phyloP scores from a whole-genome alignment of 2,113 vertebrate genomes.

The Canis aureus region DNA sequence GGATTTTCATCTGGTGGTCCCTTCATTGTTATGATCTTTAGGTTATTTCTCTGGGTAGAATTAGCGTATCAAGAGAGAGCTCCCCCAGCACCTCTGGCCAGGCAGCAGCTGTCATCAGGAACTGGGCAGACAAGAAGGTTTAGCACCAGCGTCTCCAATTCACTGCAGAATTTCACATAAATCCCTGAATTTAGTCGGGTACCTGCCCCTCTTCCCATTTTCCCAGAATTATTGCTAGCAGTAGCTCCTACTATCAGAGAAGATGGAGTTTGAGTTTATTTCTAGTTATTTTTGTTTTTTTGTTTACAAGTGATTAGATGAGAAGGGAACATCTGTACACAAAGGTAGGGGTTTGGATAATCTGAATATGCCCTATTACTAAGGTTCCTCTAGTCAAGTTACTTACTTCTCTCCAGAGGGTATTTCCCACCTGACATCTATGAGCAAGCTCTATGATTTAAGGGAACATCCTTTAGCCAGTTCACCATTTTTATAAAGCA shows the following conservation, averaged over 20 bases:
- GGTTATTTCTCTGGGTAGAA: not conserved
- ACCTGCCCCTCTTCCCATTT: not conserved
- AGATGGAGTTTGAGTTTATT: not conserved
- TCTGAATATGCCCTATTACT: not conserved
- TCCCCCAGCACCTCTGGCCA: rapidly evolving
- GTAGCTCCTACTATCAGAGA: not conserved
- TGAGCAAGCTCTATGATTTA: not conserved
- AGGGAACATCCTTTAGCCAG: not conserved
- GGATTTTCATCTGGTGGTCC: not conserved
- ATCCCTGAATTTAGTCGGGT: not conserved
- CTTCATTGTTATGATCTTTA: not conserved
- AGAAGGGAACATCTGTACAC: not conserved
- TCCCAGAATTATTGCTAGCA: no score
- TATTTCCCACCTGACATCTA: not conserved
- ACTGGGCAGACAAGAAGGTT: not conserved
- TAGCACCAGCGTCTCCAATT: not conserved
- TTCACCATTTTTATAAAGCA: not conserved
- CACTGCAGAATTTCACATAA: not conserved
- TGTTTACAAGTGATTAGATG: not conserved
- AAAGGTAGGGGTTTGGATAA: not conserved
- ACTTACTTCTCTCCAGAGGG: not conserved
- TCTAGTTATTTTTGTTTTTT: not conserved
- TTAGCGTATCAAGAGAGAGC: not conserved
- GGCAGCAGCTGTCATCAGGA: not conserved
- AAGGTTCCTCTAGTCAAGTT: not conserved